Base-by-base conservation (phyloP, 1,140 invertebrate genomes). In the Bursaphelenchus mucronatus region DNA sequence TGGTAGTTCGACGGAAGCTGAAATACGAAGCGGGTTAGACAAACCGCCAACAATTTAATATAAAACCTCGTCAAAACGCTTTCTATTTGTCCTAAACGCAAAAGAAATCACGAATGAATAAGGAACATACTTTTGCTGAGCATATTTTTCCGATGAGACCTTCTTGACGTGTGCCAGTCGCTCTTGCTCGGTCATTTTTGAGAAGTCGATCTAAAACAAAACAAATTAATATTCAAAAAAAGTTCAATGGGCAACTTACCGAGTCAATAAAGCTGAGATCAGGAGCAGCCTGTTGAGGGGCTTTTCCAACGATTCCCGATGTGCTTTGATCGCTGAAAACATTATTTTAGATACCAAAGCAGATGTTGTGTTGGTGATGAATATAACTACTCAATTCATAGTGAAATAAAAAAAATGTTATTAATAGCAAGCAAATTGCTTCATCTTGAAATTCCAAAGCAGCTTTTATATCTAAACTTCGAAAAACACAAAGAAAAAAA, bases 101-200 rank as follows among this genome's bases (percentile, higher is more conserved):
- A 17, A 53, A 43, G 40, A 43, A 15, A 53, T 59, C 1, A 63
- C 6, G n/a, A 13, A 17, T 15, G 45, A 17, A 45, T 49, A 21
- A 30, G 61, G n/a, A 17, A 85, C 88, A 87, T 87, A 95, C 91
- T 91, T 94, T 82, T 90, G 90, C 63, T 92, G 90, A 84, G 96
- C 91, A 86, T 96, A 98, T 81, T 94, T 93, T 80, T 89, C 88
- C 53, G 91, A 94, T 46, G 92, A 94, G 78, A 96, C 93, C 61
- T 88, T 87, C 87, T 97, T 95, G 89, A 97, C 94, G 67, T 91
- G 91, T 80, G 89, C 88, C 76, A 98, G 94, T 84, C 96, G 96
- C 79, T 97, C 93, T 77, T 94, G 91, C 85, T 98, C 94, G 40
- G 89, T 90, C 83, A 94, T 88, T 81, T 87, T 89, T 21, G 89